Base-by-base conservation (phyloP, 1,140 invertebrate genomes). In the Drosophila saltans region DNA sequence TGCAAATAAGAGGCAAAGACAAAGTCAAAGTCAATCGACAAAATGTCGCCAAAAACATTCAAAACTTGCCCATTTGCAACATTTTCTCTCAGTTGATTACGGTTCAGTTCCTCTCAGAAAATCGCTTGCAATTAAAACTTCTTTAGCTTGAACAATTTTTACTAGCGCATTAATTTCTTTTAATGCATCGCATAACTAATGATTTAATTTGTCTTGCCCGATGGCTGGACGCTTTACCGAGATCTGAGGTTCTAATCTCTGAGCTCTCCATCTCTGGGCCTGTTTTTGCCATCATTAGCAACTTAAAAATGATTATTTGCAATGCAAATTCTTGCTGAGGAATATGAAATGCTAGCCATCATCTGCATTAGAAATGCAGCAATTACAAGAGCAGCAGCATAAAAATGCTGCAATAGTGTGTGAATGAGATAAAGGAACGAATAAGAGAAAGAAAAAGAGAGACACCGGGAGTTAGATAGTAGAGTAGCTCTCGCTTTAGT, bases 251-350 rank as follows among this genome's bases (percentile, higher is more conserved):
- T 26, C 41, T 52, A 9, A 52, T 3, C 10, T 28, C 40, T 10
- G 33, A 4, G 48, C 56, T 67, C 26, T 40, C 3, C 6, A 6
- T 2, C 43, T 36, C 61, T 56, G 57, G 45, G 66, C 43, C 68
- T 74, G 66, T 69, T 78, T 52, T 78, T 45, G 65, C 58, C 58
- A 56, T 80, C 68, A 81, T 75, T 85, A 81, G 74, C 70, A 88
- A 69, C 69, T 80, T 83, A 73, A 86, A 88, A 88, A 78, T 88
- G 72, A 83, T 86, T 88, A 86, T 86, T 86, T 86, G 83, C 83
- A 86, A 74, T 86, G 83, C 83, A 86, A 86, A 86, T 88, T 67
- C 40, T 16, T 48, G 10, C 16, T n/a, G 9, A 60, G 61, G 75
- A 75, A 81, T 84, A 70, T 75, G 62, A 78, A 80, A 77, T 71